phyloP scores from a whole-genome alignment of 2,113 vertebrate genomes.

The Ciconia stormi region DNA sequence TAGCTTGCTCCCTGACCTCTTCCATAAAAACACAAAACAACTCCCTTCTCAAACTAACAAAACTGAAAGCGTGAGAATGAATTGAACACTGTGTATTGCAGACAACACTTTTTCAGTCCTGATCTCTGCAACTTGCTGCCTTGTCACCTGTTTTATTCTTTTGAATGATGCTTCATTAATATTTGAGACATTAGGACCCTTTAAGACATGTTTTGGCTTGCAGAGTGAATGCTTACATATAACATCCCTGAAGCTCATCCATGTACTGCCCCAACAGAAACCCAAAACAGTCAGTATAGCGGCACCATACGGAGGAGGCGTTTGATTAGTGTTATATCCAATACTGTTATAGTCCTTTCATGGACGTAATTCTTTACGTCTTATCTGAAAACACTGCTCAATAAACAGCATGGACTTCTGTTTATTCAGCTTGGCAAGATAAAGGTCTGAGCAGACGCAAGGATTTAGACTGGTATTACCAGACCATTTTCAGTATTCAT shows the following conservation, averaged over 20 bases:
- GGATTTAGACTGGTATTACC: neutral
- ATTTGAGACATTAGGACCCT: neutral
- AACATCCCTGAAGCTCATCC: neutral
- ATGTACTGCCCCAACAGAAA: neutral
- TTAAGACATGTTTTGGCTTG: neutral
- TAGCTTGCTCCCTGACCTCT: neutral
- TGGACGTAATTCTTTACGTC: neutral
- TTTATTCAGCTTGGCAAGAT: neutral
- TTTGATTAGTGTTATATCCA: neutral
- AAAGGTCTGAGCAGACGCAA: neutral
- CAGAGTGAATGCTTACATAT: neutral
- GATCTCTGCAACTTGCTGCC: neutral
- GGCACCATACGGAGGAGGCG: neutral
- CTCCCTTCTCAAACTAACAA: neutral
- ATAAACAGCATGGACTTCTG: neutral
- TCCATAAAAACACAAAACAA: neutral
- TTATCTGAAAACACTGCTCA: neutral
- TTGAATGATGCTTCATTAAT: neutral
- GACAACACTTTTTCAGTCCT: neutral
- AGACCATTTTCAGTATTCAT: neutral
- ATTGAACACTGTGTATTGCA: fast-evolving
- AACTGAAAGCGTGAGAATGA: neutral
- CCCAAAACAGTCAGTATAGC: fast-evolving
- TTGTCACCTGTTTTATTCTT: neutral
- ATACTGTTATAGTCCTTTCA: neutral